Conservation (phyloP, 1,140 invertebrate genomes). For the Lanistes nyassanus region DNA sequence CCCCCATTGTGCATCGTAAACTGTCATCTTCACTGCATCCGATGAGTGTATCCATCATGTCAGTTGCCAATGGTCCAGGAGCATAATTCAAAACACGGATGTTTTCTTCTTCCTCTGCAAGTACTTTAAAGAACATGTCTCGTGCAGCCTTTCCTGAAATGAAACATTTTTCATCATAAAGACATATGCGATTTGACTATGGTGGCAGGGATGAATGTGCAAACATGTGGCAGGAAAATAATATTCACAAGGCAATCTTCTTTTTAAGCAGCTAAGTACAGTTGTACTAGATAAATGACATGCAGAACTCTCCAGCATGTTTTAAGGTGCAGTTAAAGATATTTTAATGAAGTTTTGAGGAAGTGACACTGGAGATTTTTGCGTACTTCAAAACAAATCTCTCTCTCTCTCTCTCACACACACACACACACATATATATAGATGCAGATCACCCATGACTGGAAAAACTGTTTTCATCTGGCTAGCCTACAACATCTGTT, state of each 20-base stretch:
- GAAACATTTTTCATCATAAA: background rate
- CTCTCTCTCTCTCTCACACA: no score
- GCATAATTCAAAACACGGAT: slow-evolving; percentile 89
- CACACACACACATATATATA: no score
- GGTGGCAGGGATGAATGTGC: background rate
- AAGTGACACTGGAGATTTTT: no score
- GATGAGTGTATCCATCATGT: slow-evolving; percentile 80
- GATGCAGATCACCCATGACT: no score
- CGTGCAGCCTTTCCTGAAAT: slow-evolving; percentile 77
- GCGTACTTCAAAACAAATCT: no score
- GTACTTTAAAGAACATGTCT: slow-evolving; percentile 87
- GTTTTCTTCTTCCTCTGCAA: slow-evolving; percentile 83
- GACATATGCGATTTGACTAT: background rate
- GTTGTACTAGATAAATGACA: background rate
- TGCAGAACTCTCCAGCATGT: no score
- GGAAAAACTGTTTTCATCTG: no score
- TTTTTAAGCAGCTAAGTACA: background rate
- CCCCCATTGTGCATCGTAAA: background rate
- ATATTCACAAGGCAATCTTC: background rate
- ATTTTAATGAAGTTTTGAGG: no score
- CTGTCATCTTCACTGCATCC: slow-evolving; percentile 68
- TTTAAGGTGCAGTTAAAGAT: no score
- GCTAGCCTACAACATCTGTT: no score
- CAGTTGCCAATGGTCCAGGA: slow-evolving; percentile 91
- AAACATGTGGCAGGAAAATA: background rate